phyloP scores from a whole-genome alignment of 2,888 invertebrate genomes.

The Sminthurinus aureus region DNA sequence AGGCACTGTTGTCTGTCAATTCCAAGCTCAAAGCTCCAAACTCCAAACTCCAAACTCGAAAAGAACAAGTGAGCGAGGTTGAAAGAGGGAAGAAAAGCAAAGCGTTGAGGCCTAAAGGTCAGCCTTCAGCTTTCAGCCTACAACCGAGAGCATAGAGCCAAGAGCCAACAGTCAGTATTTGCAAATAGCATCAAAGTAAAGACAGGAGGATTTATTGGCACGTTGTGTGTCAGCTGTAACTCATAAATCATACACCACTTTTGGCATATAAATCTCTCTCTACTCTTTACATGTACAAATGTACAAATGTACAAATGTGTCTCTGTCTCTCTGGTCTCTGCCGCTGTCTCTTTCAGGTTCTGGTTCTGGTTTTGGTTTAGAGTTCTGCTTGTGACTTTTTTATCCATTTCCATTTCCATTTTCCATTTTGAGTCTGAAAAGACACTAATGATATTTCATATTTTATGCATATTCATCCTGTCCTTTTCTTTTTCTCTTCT shows the following conservation, averaged over 20 bases:
- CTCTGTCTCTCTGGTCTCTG: no score
- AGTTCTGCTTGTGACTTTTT: no score
- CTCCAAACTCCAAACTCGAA: no score
- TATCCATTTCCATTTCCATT: no score
- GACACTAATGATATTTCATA: no score
- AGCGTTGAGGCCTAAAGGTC: slow-evolving; percentile 5
- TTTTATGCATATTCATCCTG: no score
- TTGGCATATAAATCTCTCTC: slow-evolving; percentile 39
- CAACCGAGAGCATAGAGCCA: no score
- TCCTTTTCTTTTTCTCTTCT: no score
- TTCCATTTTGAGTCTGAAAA: no score
- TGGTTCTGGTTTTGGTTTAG: no score
- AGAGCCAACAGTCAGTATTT: background rate
- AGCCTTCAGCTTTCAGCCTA: background rate
- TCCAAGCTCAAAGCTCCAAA: background rate
- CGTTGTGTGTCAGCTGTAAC: slow-evolving; percentile 40
- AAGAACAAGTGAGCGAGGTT: background rate
- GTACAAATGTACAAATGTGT: background rate
- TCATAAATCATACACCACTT: slow-evolving; percentile 39
- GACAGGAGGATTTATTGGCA: slow-evolving; percentile 40
- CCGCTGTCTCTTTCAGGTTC: no score
- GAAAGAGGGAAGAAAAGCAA: background rate
- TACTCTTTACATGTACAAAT: background rate
- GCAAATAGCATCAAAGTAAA: slow-evolving; percentile 39
- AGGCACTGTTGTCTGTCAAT: slow-evolving; percentile 10